Conservation (phyloP, 30 jellyfish, hydroid and myxozoan genomes). For the Cassiopea andromeda region DNA sequence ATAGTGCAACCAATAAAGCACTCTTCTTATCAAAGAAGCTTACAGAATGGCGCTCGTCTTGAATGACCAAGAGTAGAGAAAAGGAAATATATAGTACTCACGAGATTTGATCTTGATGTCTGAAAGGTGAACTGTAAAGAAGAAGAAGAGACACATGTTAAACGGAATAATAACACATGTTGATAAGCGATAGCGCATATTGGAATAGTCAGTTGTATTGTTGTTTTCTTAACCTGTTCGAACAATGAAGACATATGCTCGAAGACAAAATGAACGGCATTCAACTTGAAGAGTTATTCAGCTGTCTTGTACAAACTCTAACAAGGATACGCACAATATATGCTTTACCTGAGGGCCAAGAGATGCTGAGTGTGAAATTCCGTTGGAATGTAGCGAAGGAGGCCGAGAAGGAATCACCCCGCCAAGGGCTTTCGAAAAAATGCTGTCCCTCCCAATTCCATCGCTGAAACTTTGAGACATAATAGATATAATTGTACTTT, state of each 20-base stretch:
- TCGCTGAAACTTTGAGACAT: constrained; percentile 85
- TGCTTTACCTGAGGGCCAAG: constrained; percentile 85
- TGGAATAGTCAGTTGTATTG: constrained; percentile 65
- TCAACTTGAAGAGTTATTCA: constrained; percentile 60
- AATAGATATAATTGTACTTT: constrained; percentile 11
- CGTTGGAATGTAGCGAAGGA: constrained; percentile 86
- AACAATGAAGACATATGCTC: constrained; percentile 78
- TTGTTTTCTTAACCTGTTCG: constrained; percentile 70
- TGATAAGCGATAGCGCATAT: constrained; percentile 51
- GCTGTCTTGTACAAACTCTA: constrained; percentile 53
- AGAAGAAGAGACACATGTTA: constrained; percentile 53
- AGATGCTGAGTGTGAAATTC: constrained; percentile 78
- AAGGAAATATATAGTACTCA: constrained; percentile 12
- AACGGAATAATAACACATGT: constrained; percentile 56
- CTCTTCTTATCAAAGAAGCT: background rate
- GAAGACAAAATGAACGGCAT: constrained; percentile 62
- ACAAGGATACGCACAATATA: background rate
- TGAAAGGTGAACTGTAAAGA: constrained; percentile 61
- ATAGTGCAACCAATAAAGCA: background rate
- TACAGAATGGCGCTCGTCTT: background rate
- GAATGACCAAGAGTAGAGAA: background rate
- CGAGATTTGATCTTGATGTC: constrained; percentile 67
- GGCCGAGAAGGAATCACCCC: constrained; percentile 81
- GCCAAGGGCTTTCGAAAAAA: constrained; percentile 72
- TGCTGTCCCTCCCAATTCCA: constrained; percentile 86